Percentiles rank a stretch among this genome's conserved stretches.
Conservation (phyloP, 2,113 vertebrate genomes). For the Mola mola region DNA sequence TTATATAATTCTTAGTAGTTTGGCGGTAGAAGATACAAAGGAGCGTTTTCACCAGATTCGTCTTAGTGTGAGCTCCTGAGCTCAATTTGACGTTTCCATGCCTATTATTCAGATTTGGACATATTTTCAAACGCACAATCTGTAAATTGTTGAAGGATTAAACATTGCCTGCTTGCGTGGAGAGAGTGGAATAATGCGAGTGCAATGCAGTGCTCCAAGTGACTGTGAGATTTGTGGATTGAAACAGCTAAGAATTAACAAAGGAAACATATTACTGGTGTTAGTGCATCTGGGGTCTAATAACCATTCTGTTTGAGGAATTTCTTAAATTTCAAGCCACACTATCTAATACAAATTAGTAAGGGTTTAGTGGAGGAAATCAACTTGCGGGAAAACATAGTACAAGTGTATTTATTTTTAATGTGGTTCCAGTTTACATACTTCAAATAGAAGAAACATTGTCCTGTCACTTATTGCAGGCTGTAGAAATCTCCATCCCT, state of each 20-base stretch:
- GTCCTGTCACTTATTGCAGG: background rate
- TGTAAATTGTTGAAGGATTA: constrained; percentile 68
- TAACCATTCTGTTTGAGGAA: constrained; percentile 25
- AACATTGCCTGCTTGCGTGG: constrained; percentile 29
- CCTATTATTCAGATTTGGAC: constrained; percentile 48
- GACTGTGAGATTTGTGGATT: constrained; percentile 27
- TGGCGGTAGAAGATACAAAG: background rate
- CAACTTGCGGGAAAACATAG: constrained; percentile 5
- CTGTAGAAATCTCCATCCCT: constrained; percentile 33
- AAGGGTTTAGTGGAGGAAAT: background rate
- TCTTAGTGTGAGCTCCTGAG: background rate
- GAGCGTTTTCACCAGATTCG: background rate
- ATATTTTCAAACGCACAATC: constrained; percentile 58
- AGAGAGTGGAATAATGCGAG: constrained; percentile 49
- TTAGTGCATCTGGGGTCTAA: constrained; percentile 31
- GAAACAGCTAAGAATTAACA: constrained; percentile 23
- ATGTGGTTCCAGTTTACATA: constrained; percentile 2
- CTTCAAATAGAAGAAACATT: constrained; percentile 2
- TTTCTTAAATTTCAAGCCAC: constrained; percentile 19
- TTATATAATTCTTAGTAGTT: constrained; percentile 21
- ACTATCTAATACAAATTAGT: constrained; percentile 27
- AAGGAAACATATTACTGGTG: constrained; percentile 21
- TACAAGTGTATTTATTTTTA: background rate
- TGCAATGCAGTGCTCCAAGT: constrained; percentile 16
- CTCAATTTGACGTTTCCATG: constrained; percentile 22